Percentiles rank a stretch among this genome's conserved stretches.
Conservation (phyloP, 2,797 vertebrate genomes). For the Sphenopsis melanotis region DNA sequence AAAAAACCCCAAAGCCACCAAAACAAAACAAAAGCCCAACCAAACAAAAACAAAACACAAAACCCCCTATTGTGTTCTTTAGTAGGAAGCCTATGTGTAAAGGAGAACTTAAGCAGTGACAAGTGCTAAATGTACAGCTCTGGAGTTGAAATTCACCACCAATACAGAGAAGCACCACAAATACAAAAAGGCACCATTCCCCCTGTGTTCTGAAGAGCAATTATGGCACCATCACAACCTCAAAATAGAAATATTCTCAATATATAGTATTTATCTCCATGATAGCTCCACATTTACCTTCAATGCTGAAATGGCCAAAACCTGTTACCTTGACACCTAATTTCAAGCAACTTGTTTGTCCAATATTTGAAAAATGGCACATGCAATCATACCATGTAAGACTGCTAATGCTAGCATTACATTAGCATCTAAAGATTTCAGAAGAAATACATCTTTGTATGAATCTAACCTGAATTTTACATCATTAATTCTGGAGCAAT, state of each 20-base stretch:
- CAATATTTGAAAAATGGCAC: background rate
- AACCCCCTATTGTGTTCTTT: accelerated
- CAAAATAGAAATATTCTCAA: background rate
- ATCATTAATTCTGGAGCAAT: background rate
- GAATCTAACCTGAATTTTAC: background rate
- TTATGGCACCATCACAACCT: background rate
- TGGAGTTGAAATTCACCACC: background rate
- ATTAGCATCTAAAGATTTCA: background rate
- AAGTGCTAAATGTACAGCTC: background rate
- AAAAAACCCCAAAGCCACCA: background rate
- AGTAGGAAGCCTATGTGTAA: background rate
- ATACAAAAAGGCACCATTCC: background rate
- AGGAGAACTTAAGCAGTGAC: background rate
- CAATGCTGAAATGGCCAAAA: background rate
- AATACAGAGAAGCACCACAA: background rate
- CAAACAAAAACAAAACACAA: background rate
- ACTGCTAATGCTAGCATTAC: background rate
- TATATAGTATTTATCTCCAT: background rate
- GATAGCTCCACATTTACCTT: background rate
- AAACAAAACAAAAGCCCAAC: background rate
- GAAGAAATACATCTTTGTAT: background rate
- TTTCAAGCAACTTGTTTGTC: background rate
- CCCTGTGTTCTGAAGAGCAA: background rate
- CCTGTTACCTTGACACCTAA: background rate
- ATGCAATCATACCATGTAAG: background rate